Evolutionary conservation across 35 echinoderm and acorn worm genomes (phyloP), one percentile per base, ranked within the genome.

Genomic region (Ptychodera flava): DNA sequence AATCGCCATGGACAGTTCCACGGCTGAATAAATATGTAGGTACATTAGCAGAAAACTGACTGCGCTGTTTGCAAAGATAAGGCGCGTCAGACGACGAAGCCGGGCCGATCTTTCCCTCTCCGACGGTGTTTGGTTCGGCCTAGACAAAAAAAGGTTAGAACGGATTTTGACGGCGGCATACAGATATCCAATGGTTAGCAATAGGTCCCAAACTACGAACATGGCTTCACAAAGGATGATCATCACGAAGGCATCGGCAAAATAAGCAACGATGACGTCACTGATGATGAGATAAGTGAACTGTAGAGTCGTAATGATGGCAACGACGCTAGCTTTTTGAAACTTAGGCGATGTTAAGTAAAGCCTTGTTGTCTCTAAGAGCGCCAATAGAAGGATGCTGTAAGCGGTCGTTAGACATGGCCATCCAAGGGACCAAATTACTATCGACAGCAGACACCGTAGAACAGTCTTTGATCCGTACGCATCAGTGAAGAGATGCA

Each of bases 371-470:
- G 90, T 92, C 35, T 92, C 90, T 28, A 92, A 77, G 78, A 92
- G 86, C 1, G 88, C 86, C 32, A 92, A 34, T 10, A 92, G 81
- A 64, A 92, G 53, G 16, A 92, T 78, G 76, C 90, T 92, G 81
- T 88, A 83, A 0, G 90, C 81, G 27, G 86, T 76, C 22, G 79
- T 80, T 34, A 92, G 36, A 30, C 36, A 88, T 30, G 90, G 90
- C 90, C 90, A 92, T 35, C 90, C 90, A 28, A 79, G 30, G 34
- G 90, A 92, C 90, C 90, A 92, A 35, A 92, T 34, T 32, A 92
- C 86, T 15, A 83, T 79, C 0, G 85, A 85, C 35, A 80, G 79
- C 16, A 86, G 90, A 78, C 90, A 92, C 28, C 52, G 79, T 27
- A 92, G 80, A 12, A 86, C 38, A 53, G 84, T 92, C 12, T 82